phyloP scores from a whole-genome alignment of 2,113 vertebrate species.

The Crotalus tigris region DNA sequence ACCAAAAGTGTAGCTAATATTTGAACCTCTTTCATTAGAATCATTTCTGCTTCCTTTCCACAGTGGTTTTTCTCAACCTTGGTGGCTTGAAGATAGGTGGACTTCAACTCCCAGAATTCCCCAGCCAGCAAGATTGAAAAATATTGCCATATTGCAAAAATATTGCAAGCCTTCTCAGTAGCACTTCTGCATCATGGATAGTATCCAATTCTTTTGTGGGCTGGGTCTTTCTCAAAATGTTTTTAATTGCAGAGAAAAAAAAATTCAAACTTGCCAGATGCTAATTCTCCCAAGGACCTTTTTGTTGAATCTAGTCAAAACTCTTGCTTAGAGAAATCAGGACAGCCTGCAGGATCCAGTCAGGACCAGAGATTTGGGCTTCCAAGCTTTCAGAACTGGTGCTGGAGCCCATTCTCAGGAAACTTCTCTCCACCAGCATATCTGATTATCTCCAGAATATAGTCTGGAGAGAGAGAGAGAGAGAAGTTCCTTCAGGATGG shows the following conservation, averaged over 20 bases:
- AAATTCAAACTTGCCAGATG: not conserved
- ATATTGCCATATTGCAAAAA: not conserved
- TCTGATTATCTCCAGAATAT: not conserved
- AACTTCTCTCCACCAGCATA: not conserved
- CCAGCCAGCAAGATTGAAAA: not conserved
- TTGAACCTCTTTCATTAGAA: not conserved
- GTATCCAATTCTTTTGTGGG: not conserved
- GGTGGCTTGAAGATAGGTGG: not conserved
- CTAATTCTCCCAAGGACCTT: not conserved
- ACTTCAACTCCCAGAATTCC: not conserved
- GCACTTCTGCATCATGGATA: not conserved
- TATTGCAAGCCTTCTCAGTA: not conserved
- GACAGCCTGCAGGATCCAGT: not conserved
- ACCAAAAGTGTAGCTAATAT: fast-evolving
- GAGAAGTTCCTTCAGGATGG: not conserved
- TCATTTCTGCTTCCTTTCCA: not conserved
- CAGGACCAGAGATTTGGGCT: not conserved
- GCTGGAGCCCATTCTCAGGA: no score
- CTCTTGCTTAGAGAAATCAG: not conserved
- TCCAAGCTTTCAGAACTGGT: not conserved
- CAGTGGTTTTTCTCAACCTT: not conserved
- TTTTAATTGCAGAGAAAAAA: not conserved
- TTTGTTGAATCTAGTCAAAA: not conserved
- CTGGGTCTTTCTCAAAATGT: not conserved
- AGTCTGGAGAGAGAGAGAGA: not conserved